These are phyloP conservation scores for Gymnothorax reevesii DNA, from an alignment of 2,797 vertebrate genomes.

Conservation along the genomic window DNA sequence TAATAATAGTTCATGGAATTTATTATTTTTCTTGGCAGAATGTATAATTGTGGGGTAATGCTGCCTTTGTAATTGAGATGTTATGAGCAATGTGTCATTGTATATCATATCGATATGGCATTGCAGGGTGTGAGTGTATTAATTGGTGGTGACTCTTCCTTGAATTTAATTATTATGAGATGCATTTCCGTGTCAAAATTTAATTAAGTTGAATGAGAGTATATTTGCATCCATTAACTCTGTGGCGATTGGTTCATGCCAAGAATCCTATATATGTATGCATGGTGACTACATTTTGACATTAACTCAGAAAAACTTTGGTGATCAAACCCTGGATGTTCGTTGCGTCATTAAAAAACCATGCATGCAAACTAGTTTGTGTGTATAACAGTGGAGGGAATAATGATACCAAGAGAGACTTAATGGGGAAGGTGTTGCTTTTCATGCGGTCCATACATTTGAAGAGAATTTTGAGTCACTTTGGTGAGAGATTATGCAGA, in stretches of 20 bases:
- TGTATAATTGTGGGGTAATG: not conserved
- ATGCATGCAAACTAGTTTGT: not conserved
- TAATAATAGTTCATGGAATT: not conserved
- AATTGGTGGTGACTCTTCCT: not conserved
- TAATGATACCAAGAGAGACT: not conserved
- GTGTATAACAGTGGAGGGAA: not conserved
- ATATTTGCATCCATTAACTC: not conserved
- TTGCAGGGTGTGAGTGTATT: conserved; percentile 5
- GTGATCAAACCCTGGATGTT: not conserved
- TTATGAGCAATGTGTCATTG: not conserved
- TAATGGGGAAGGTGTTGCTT: not conserved
- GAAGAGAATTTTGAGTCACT: not conserved
- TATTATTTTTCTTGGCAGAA: not conserved
- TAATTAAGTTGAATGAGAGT: not conserved
- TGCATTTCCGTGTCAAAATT: not conserved
- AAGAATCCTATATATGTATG: not conserved
- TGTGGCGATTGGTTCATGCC: not conserved
- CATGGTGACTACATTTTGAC: not conserved
- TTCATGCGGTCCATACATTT: not conserved
- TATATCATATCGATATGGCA: not conserved
- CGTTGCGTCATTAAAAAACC: no score
- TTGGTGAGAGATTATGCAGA: not conserved
- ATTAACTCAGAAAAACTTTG: not conserved
- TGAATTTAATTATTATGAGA: not conserved
- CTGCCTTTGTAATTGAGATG: not conserved